Conservation (phyloP, 2,888 invertebrate species). For the Erebia ligea region DNA sequence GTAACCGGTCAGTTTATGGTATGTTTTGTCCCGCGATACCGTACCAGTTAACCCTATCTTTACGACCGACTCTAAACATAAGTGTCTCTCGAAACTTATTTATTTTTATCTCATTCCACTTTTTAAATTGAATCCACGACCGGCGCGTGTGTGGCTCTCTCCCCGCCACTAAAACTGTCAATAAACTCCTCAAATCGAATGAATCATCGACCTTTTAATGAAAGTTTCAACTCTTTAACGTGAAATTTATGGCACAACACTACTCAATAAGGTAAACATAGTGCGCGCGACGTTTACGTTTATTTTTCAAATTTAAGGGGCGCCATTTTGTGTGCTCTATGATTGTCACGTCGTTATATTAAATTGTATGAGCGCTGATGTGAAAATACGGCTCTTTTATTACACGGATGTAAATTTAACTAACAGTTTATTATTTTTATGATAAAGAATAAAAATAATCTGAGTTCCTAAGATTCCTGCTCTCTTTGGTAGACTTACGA, state of each 20-base stretch:
- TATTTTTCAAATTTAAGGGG: slow-evolving; percentile 64
- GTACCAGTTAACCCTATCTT: slow-evolving; percentile 82
- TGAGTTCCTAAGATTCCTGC: background rate
- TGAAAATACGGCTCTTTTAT: background rate
- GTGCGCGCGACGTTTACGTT: slow-evolving; percentile 59
- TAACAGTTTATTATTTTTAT: background rate
- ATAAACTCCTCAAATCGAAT: slow-evolving; percentile 67
- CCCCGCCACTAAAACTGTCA: slow-evolving; percentile 76
- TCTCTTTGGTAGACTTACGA: background rate
- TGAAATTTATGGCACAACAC: slow-evolving; percentile 56
- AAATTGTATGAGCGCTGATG: slow-evolving; percentile 37
- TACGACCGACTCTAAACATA: slow-evolving; percentile 81
- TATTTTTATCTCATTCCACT: slow-evolving; percentile 82
- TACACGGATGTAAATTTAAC: background rate
- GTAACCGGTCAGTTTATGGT: slow-evolving; percentile 78
- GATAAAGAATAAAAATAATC: background rate
- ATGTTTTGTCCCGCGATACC: slow-evolving; percentile 79
- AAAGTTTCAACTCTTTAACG: slow-evolving; percentile 74
- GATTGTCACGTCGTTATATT: slow-evolving; percentile 73
- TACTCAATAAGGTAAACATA: slow-evolving; percentile 70
- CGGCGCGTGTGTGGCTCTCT: slow-evolving; percentile 79
- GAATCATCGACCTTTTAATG: slow-evolving; percentile 73
- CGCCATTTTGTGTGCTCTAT: slow-evolving; percentile 55
- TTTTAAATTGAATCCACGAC: slow-evolving; percentile 80
- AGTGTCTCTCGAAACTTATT: slow-evolving; percentile 81